Evolutionary conservation across 2,888 invertebrate genomes (phyloP), one percentile per base, ranked within the genome.

Genomic region (Tetragonula carbonaria): DNA sequence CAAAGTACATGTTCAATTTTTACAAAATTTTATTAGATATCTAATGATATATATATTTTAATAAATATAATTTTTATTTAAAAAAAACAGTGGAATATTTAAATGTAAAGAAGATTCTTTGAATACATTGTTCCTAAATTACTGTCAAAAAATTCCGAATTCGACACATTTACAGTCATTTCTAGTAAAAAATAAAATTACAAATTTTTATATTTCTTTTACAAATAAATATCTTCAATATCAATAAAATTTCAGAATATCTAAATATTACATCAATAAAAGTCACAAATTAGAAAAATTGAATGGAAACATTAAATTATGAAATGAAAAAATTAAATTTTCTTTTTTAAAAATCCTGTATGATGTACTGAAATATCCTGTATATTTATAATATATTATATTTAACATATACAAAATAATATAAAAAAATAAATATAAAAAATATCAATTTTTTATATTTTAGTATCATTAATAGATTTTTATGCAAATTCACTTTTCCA

Each of bases 191-290:
- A 55, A 23, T 57, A 51, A 45, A 5, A 33, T 38, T 38, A 75
- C 38, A 45, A 75, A 68, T 50, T 80, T 28, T 8, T 50, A 53
- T 28, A 70, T 80, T 45, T 16, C 68, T 63, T 67, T 18, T 38
- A 53, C 16, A 18, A 28, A 11, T 3, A 14, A 53, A 38, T 4
- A 45, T 71, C 8, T 16, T 28, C 8, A 23, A 62, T 28, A 1
- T 16, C 28, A 18, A 8, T 62, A 8, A 23, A 28, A 23, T 62
- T 62, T 62, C 16, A 18, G 23, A 57, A 14, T 57, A n/a, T 57
- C 2, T n/a, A 14, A 57, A 57, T 57, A 57, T 13, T n/a, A 13
- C 21, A 57, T 57, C 57, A 14, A 45, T 45, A 45, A 45, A 45
- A 45, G 8, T 45, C 8, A 45, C 8, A 45, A 45, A 45, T 45